Conservation (phyloP, 2,797 vertebrate species). For the Lepilemur septentrionalis region DNA sequence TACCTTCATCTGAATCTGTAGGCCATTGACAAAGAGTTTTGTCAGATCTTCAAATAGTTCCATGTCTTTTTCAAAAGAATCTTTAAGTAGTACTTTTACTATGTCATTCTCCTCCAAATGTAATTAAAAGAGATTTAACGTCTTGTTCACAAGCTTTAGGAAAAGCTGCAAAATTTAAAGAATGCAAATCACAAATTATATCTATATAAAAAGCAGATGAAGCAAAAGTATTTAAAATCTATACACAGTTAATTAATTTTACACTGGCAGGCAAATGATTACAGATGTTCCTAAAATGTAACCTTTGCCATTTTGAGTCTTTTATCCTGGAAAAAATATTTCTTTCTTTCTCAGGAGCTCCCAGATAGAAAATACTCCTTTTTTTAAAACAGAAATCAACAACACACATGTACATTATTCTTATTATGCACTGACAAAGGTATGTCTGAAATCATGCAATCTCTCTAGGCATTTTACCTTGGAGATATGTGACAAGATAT, state of each 20-base stretch:
- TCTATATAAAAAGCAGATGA: slow-evolving; percentile 58
- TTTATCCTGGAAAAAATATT: slow-evolving; percentile 61
- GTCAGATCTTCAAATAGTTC: slow-evolving; percentile 37
- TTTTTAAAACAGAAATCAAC: not conserved
- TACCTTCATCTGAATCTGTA: slow-evolving; percentile 53
- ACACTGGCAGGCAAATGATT: slow-evolving; percentile 76
- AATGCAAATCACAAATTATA: slow-evolving; percentile 72
- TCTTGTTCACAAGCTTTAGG: slow-evolving; percentile 57
- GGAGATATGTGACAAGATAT: slow-evolving; percentile 36
- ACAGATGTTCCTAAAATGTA: slow-evolving; percentile 82
- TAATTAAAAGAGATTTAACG: slow-evolving; percentile 56
- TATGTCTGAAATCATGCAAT: slow-evolving; percentile 44
- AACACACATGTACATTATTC: slow-evolving; percentile 34
- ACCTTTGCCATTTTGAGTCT: slow-evolving; percentile 69
- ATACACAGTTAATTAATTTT: slow-evolving; percentile 80
- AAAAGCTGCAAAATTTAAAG: slow-evolving; percentile 72
- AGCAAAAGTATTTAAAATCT: slow-evolving; percentile 81
- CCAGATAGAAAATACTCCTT: slow-evolving; percentile 10
- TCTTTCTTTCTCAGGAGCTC: slow-evolving; percentile 36
- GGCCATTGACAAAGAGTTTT: not conserved
- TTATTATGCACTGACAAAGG: not conserved
- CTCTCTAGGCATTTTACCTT: slow-evolving; percentile 42
- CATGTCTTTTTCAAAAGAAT: slow-evolving; percentile 42
- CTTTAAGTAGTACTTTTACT: not conserved
- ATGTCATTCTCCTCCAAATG: slow-evolving; percentile 27